Conservation (phyloP, 2,797 vertebrate species). For the Malurus leucopterus region DNA sequence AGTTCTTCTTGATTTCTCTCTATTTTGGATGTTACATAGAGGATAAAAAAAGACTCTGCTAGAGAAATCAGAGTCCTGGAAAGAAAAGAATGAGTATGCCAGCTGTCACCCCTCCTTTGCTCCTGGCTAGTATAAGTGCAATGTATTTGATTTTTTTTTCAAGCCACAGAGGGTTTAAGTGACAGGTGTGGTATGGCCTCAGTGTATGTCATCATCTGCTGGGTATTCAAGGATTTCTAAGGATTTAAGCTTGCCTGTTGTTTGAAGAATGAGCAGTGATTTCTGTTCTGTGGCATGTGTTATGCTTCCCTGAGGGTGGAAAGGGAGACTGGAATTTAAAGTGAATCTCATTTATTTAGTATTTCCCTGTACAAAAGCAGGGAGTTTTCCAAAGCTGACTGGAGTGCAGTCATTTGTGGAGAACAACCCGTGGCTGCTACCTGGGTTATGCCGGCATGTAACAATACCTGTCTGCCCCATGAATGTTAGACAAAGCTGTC, state of each 20-base stretch:
- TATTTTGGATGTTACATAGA: background rate
- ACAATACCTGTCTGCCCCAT: constrained; percentile 49
- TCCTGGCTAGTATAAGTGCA: background rate
- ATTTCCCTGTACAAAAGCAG: constrained; percentile 42
- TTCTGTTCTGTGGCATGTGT: constrained; percentile 49
- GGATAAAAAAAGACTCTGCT: background rate
- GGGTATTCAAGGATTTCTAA: constrained; percentile 36
- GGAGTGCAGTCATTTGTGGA: constrained; percentile 25
- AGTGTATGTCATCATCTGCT: constrained; percentile 21
- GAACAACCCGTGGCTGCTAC: constrained; percentile 17
- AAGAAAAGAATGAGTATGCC: background rate
- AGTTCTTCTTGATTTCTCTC: constrained; percentile 6
- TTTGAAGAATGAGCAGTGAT: constrained; percentile 10
- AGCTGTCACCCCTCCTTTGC: background rate
- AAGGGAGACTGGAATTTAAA: constrained; percentile 66
- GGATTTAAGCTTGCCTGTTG: constrained; percentile 18
- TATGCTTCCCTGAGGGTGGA: constrained; percentile 47
- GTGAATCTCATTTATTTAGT: constrained; percentile 27
- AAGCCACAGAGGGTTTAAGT: background rate
- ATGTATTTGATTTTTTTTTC: background rate
- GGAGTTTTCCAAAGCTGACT: constrained; percentile 44
- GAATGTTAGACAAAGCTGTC: constrained; percentile 46
- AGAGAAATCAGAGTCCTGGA: background rate
- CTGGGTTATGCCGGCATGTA: constrained; percentile 1
- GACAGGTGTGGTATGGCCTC: background rate